A percentile compares a stretch with the other conserved stretches of the same genome.
phyloP scores from a whole-genome alignment of 2,888 invertebrate species.

The Eilema depressum region DNA sequence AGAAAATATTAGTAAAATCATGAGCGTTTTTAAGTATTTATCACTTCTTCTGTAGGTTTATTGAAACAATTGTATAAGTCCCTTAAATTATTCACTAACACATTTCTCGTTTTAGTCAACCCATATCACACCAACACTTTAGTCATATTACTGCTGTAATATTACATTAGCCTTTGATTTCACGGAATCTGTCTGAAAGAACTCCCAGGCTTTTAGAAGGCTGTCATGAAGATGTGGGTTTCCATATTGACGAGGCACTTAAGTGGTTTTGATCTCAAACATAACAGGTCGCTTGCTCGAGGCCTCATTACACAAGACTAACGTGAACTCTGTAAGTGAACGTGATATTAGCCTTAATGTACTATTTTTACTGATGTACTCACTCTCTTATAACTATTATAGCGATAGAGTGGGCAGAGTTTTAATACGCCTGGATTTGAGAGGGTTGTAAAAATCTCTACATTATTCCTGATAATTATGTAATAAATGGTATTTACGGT shows the following conservation, averaged over 20 bases:
- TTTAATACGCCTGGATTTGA: neutral
- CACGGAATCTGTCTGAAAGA: neutral
- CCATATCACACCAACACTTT: neutral
- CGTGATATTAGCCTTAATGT: slow-evolving; percentile 5
- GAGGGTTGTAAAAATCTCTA: too few species aligned
- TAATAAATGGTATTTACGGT: too few species aligned
- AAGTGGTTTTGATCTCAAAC: slow-evolving; percentile 10
- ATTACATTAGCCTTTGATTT: neutral
- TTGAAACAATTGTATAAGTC: neutral
- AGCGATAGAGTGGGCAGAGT: neutral
- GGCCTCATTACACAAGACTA: slow-evolving; percentile 1
- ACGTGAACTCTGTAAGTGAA: neutral
- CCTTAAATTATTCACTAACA: neutral
- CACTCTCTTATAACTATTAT: neutral
- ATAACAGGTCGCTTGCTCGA: neutral
- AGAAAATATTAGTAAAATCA: too few species aligned
- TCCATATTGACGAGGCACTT: neutral
- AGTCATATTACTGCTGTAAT: neutral
- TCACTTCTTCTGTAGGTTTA: neutral
- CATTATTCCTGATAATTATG: too few species aligned
- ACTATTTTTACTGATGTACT: neutral
- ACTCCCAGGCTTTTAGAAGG: neutral
- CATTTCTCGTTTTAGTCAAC: neutral
- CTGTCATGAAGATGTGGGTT: neutral
- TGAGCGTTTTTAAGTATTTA: too few species aligned